Base-by-base conservation (phyloP, 1,140 invertebrate genomes). In the Gryon sp. region DNA sequence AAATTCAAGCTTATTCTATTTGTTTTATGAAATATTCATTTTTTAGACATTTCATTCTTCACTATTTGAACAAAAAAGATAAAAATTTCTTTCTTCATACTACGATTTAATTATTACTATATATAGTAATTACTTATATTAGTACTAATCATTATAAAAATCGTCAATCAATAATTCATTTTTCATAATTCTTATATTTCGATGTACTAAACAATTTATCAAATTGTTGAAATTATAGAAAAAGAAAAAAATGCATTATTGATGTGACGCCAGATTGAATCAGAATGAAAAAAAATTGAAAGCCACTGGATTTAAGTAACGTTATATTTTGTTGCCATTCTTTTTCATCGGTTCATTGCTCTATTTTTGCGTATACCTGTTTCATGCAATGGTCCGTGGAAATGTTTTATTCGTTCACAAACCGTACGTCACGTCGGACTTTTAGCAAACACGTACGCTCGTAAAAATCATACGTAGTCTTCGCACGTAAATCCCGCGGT, bases 391-490 rank as follows among this genome's bases (percentile, higher is more conserved):
- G 53, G 59, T 36, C 8, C 43, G 62, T 30, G n/a, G n/a, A n/a
- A n/a, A n/a, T 62, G 38, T 76, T 77, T 77, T 66, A 70, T 70
- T 70, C 38, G 60, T 36, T 63, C 18, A 28, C 9, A 12, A 66
- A 60, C 30, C 55, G 52, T 55, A 60, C 60, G 46, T 68, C 60
- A 77, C 55, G 46, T 53, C 43, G 52, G 72, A 80, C 74, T 80
- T 78, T 59, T 73, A 63, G 63, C 68, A 78, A 76, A 72, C 79
- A 82, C 76, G 70, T 82, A 69, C 50, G 74, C 72, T 83, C 84
- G 83, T 87, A 86, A 87, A 87, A 76, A 78, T 82, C 65, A 28
- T 72, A 76, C 69, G 70, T 81, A 79, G 80, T 78, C 81, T 80
- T 79, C 50, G 68, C 59, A 45, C 73, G 63, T 80, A 80, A 72